Evolutionary conservation across 2,888 invertebrate genomes (phyloP).

Genomic region (Cetonia aurata): DNA sequence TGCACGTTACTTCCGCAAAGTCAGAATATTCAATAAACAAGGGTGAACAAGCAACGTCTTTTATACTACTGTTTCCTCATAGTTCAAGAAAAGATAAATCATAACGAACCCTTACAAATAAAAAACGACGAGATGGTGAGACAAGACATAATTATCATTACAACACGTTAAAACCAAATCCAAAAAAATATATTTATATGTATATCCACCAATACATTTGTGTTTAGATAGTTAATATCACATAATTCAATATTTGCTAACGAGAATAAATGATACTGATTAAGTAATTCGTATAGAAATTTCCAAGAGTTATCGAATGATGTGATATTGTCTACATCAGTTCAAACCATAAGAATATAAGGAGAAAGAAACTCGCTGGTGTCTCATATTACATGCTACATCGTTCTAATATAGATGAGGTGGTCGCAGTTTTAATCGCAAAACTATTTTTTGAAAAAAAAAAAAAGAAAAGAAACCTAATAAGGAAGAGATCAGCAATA

Average conservation of each 20-base stretch:
- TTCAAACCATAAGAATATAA: conserved; percentile 24
- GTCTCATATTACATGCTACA: conserved; percentile 2
- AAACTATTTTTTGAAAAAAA: conserved; percentile 9
- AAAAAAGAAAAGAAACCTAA: too few relatives aligned
- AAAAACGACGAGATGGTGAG: conserved; percentile 26
- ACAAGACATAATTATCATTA: conserved; percentile 20
- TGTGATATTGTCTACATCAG: conserved; percentile 27
- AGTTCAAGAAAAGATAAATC: conserved; percentile 21
- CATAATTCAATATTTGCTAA: conserved; percentile 15
- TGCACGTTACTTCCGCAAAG: not conserved
- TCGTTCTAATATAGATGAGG: conserved; percentile 23
- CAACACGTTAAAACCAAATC: conserved; percentile 41
- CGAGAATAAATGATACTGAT: not conserved
- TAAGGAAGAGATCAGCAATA: conserved; percentile 18
- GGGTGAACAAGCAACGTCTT: conserved; percentile 14
- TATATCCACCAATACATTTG: conserved; percentile 33
- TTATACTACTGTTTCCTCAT: conserved; percentile 24
- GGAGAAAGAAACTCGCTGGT: conserved; percentile 30
- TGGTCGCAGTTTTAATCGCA: conserved; percentile 17
- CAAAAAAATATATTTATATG: conserved; percentile 16
- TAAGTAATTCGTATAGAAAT: not conserved
- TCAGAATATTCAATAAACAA: conserved; percentile 31
- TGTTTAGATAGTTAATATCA: conserved; percentile 33
- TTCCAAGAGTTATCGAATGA: conserved; percentile 12
- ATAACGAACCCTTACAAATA: conserved; percentile 23